Conservation (phyloP, 2,888 invertebrate species). For the Morpho achilles region DNA sequence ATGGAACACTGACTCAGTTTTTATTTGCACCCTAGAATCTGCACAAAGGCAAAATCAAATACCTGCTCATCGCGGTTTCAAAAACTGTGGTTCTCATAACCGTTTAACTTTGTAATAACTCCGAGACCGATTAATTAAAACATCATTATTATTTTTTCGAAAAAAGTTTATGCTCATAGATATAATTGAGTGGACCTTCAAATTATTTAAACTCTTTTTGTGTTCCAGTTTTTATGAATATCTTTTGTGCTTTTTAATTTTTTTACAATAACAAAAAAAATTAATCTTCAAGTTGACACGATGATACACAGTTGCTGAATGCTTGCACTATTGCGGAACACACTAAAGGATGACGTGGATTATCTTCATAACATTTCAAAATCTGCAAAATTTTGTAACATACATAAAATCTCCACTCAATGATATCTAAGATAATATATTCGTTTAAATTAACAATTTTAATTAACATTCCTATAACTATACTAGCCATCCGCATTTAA, state of each 20-base stretch:
- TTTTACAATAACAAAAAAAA: neutral
- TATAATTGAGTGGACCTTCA: too few relatives aligned
- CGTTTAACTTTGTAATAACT: too few relatives aligned
- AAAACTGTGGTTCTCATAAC: too few relatives aligned
- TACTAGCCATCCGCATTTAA: neutral
- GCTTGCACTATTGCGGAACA: slow-evolving; percentile 63
- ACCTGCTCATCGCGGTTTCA: too few relatives aligned
- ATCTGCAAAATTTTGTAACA: slow-evolving; percentile 42
- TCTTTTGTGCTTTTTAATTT: neutral
- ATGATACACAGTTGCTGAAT: slow-evolving; percentile 56
- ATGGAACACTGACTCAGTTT: too few relatives aligned
- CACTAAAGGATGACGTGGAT: slow-evolving; percentile 57
- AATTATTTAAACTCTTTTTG: too few relatives aligned
- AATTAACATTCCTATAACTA: neutral
- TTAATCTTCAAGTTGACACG: slow-evolving; percentile 50
- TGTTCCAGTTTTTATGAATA: neutral
- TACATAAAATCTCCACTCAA: neutral
- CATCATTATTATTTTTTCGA: too few relatives aligned
- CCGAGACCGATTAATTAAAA: too few relatives aligned
- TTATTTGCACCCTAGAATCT: too few relatives aligned
- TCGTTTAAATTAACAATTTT: too few relatives aligned
- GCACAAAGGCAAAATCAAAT: too few relatives aligned
- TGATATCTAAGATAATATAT: neutral
- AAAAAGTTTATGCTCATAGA: too few relatives aligned
- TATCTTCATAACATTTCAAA: slow-evolving; percentile 65